Evolutionary conservation across 2,888 invertebrate genomes (phyloP), one percentile per base, ranked within the genome.

Genomic region (Ommatoiulus sabulosus): DNA sequence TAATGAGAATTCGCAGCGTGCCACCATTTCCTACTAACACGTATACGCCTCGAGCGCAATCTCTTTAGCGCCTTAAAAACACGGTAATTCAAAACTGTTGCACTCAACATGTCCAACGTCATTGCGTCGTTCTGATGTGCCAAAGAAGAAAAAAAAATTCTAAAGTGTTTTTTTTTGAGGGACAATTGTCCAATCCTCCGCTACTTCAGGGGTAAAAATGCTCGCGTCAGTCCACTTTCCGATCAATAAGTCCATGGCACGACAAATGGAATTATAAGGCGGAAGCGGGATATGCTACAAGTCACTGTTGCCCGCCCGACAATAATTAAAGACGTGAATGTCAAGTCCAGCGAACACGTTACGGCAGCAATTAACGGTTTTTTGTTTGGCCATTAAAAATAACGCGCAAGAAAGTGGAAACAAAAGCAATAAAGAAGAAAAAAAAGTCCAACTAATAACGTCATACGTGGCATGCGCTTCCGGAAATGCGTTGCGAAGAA

Each of bases 1-100:
- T 80, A 80, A 80, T 80, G 80, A 80, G 80, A 80, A 80, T 80
- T 80, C 35, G 80, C 80, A 80, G 80, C 24, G 80, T 72, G 72
- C 72, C 72, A 72, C 72, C 72, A n/a, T 72, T 72, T 72, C 24
- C 24, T 10, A 24, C 72, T 24, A 24, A 72, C 80, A 80, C 80
- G 8, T 3, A 12, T 80, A 35, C 10, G 35, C 12, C 24, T 80
- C 12, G 10, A 6, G 35, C 8, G 24, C 24, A 24, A 80, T 12
- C 24, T 80, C 12, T 80, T 80, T 10, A 80, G 80, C 80, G 35
- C 35, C 35, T 35, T 15, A 12, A 10, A 80, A 24, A 10, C 24
- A n/a, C 5, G 35, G 80, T n/a, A 57, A 17, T 80, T 80, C 24
- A 80, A 80, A 80, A 80, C 80, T 80, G 80, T 80, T 80, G 80